Evolutionary conservation across 2,113 vertebrate genomes (phyloP).

Genomic region (Stigmatopora argus): DNA sequence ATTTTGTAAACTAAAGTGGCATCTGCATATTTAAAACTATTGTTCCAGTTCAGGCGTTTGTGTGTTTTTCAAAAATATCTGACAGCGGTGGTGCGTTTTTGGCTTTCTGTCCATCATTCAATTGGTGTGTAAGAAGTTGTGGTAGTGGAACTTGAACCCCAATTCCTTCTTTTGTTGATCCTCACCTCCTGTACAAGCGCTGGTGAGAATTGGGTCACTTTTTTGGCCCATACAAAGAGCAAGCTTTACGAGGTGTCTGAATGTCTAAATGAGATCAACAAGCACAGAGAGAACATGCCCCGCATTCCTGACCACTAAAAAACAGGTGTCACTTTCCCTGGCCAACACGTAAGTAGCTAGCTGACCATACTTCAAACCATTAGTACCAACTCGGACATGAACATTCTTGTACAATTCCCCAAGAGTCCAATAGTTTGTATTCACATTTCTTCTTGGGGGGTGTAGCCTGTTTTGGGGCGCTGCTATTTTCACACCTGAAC

Average conservation of each 20-base stretch:
- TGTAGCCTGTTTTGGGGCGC: not conserved
- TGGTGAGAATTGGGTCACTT: conserved; percentile 35
- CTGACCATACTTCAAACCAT: conserved; percentile 28
- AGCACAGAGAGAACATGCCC: conserved; percentile 28
- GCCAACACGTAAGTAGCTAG: conserved; percentile 44
- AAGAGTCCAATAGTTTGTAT: not conserved
- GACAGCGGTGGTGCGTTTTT: too few species aligned
- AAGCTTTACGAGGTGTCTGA: conserved; percentile 34
- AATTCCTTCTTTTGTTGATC: conserved; percentile 48
- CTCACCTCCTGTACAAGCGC: conserved; percentile 28
- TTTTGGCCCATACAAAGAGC: conserved; percentile 13
- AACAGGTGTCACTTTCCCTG: conserved; percentile 57
- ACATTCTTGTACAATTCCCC: not conserved
- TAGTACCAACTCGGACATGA: not conserved
- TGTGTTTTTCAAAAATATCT: too few species aligned
- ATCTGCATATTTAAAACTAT: too few species aligned
- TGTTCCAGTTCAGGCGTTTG: too few species aligned
- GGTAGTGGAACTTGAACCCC: conserved; percentile 16
- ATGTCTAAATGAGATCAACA: conserved; percentile 35
- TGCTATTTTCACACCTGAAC: not conserved
- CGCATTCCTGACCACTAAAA: conserved; percentile 39
- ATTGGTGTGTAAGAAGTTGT: too few species aligned
- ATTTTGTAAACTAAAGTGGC: too few species aligned
- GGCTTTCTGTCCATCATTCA: conserved; percentile 23
- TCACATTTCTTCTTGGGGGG: not conserved